Conservation (phyloP, 2,888 invertebrate genomes). For the Stratiomys singularior region DNA sequence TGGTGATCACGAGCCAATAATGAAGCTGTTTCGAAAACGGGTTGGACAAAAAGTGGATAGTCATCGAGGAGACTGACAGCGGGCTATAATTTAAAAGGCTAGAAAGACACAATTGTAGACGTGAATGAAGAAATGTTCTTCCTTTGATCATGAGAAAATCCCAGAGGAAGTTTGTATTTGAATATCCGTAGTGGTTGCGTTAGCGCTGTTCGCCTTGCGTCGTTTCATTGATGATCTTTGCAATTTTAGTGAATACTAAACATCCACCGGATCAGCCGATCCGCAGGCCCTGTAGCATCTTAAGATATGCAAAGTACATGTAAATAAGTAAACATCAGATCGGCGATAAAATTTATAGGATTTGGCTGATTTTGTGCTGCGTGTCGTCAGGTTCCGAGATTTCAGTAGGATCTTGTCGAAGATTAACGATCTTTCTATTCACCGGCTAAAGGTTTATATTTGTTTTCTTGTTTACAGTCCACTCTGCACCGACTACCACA, state of each 20-base stretch:
- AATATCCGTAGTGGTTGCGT: slow-evolving; percentile 6
- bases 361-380: slow-evolving; percentile 48
- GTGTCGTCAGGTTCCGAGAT: slow-evolving; percentile 9
- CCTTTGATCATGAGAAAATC: not conserved
- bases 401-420: slow-evolving; percentile 25
- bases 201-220: not conserved
- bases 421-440: slow-evolving; percentile 34
- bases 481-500: not conserved
- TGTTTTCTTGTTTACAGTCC: not conserved
- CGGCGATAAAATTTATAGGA: slow-evolving; percentile 52
- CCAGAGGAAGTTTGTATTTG: slow-evolving; percentile 30
- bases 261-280: slow-evolving; percentile 26
- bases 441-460: not conserved
- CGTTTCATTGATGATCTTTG: slow-evolving; percentile 3
- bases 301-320: slow-evolving; percentile 51
- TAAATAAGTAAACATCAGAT: slow-evolving; percentile 51
- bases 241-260: slow-evolving; percentile 1
- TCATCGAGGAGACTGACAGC: slow-evolving; percentile 29
- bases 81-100: slow-evolving; percentile 5
- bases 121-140: not conserved
- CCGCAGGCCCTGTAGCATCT: slow-evolving; percentile 6
- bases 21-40: slow-evolving; percentile 2
- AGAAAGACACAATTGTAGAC: slow-evolving; percentile 13
- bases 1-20: slow-evolving; percentile 7
- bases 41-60: slow-evolving; percentile 9